These are phyloP conservation scores for Euclidia mi DNA, from an alignment of 2,888 invertebrate species.

Conservation along the genomic window DNA sequence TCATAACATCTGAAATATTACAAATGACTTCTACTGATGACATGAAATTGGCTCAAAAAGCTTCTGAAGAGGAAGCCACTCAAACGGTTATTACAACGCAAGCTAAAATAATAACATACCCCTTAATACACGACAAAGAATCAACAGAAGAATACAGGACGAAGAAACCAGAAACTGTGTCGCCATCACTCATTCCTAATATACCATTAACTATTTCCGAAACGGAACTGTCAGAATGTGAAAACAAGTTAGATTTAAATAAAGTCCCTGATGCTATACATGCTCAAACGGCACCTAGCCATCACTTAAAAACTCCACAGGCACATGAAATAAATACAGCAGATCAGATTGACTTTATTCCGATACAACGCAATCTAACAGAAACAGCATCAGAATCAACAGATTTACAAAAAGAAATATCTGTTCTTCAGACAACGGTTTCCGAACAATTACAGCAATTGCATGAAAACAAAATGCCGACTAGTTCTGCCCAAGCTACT, in stretches of 20 bases:
- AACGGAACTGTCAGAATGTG: constrained; percentile 91
- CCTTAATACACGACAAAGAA: constrained; percentile 92
- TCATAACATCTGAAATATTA: constrained; percentile 89
- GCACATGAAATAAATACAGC: constrained; percentile 83
- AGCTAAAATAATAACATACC: constrained; percentile 91
- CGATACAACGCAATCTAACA: constrained; percentile 46
- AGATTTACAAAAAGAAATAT: constrained; percentile 81
- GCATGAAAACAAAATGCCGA: constrained; percentile 87
- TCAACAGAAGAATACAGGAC: constrained; percentile 64
- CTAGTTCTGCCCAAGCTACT: constrained; percentile 87
- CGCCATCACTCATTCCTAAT: constrained; percentile 88
- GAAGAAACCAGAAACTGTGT: constrained; percentile 74
- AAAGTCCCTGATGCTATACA: constrained; percentile 62
- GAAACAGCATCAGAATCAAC: constrained; percentile 73
- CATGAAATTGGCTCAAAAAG: constrained; percentile 88
- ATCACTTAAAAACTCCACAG: constrained; percentile 80
- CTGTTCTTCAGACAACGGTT: constrained; percentile 74
- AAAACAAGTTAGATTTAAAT: constrained; percentile 85
- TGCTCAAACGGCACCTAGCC: constrained; percentile 68
- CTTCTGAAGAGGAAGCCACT: constrained; percentile 72
- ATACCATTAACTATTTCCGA: constrained; percentile 91
- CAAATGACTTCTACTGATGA: constrained; percentile 81
- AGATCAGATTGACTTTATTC: constrained; percentile 74
- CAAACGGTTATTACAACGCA: constrained; percentile 90
- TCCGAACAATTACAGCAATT: constrained; percentile 88